Evolutionary conservation across 2,113 vertebrate genomes (phyloP).

Genomic region (Trematocara marginatum): DNA sequence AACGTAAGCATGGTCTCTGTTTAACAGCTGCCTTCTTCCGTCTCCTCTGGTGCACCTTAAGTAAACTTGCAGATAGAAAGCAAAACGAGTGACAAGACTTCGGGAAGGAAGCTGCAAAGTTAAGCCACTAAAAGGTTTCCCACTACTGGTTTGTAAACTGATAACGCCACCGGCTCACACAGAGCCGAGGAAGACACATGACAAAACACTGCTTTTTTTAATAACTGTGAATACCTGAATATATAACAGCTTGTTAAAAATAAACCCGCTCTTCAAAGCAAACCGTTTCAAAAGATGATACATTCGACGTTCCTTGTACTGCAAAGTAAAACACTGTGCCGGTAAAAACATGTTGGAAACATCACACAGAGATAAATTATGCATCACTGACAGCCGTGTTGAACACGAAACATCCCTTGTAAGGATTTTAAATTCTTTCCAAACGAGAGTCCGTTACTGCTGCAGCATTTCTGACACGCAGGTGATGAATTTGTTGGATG

Average conservation of each 20-base stretch:
- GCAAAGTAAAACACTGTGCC: background rate
- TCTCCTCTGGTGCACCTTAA: background rate
- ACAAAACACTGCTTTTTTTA: background rate
- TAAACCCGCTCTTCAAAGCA: slow-evolving; percentile 2
- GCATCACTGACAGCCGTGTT: background rate
- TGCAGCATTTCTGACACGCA: background rate
- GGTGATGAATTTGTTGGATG: background rate
- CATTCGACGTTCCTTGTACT: slow-evolving; percentile 6
- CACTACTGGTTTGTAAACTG: background rate
- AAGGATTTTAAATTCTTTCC: background rate
- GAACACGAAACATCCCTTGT: background rate
- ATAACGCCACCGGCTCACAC: background rate
- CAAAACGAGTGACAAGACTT: background rate
- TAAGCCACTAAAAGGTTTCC: slow-evolving; percentile 25
- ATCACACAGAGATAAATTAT: background rate
- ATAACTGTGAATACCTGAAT: slow-evolving; percentile 31
- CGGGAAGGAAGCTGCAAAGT: background rate
- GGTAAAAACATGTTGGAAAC: background rate
- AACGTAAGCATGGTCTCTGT: slow-evolving; percentile 9
- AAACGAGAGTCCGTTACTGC: background rate
- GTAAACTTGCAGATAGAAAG: background rate
- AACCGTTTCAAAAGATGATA: slow-evolving; percentile 3
- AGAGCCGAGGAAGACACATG: background rate
- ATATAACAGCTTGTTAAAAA: background rate
- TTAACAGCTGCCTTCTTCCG: background rate